phyloP scores from a whole-genome alignment of 2,113 vertebrate genomes.

The Ochotona curzoniae region DNA sequence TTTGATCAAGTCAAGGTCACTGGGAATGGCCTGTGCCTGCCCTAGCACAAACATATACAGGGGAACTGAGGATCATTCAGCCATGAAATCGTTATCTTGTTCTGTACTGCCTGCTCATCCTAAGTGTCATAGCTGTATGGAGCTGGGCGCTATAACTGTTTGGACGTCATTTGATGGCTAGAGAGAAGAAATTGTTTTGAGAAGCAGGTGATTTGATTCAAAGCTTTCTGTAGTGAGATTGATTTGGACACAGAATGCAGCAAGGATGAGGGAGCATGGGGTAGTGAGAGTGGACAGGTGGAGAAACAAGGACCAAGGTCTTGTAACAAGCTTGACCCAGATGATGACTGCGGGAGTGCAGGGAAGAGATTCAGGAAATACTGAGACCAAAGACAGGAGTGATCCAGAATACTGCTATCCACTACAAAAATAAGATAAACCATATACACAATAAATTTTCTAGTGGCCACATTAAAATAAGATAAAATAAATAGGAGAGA shows the following conservation, averaged over 20 bases:
- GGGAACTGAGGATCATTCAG: not conserved
- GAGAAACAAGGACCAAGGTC: not conserved
- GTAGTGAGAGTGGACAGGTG: not conserved
- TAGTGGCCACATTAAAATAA: not conserved
- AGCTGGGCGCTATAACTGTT: not conserved
- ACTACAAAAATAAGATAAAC: not conserved
- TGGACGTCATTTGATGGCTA: not conserved
- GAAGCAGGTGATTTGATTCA: not conserved
- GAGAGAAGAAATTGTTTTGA: not conserved
- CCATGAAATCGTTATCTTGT: not conserved
- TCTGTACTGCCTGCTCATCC: not conserved
- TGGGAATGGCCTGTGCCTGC: not conserved
- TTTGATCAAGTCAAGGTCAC: not conserved
- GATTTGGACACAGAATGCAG: not conserved
- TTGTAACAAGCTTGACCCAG: not conserved
- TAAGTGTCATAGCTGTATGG: not conserved
- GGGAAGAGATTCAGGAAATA: conserved; percentile 17
- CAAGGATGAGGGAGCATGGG: not conserved
- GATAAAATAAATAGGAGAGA: not conserved
- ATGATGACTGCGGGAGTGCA: not conserved
- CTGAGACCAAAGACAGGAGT: not conserved
- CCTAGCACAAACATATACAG: accelerated
- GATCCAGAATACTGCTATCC: not conserved
- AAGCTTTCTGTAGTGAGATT: conserved; percentile 7
- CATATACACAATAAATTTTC: not conserved